Evolutionary conservation across 2,888 invertebrate genomes (phyloP).

Genomic region (Tipula helvola): DNA sequence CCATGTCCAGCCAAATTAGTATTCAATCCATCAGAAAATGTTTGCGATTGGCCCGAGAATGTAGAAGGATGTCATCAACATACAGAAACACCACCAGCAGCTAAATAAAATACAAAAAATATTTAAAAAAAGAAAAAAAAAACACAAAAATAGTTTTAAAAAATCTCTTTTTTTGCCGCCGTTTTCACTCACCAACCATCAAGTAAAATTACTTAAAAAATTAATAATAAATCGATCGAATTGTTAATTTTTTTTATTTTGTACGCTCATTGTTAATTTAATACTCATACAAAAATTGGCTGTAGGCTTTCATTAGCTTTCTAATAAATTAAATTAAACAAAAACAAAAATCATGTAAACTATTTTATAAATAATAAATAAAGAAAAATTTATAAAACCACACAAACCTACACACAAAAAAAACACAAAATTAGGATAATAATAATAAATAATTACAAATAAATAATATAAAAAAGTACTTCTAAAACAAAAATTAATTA

Average conservation of each 20-base stretch:
- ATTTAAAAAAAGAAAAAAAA: too few species aligned
- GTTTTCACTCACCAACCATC: background rate
- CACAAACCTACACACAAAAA: background rate
- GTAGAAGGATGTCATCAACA: conserved; percentile 73
- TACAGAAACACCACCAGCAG: conserved; percentile 49
- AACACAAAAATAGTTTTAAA: background rate
- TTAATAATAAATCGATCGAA: background rate
- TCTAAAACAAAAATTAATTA: background rate
- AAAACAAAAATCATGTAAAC: background rate
- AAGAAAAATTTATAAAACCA: background rate
- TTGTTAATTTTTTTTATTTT: background rate
- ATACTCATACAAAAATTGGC: background rate
- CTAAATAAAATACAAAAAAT: background rate
- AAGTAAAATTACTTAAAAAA: background rate
- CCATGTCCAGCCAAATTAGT: conserved; percentile 87
- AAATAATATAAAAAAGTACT: background rate
- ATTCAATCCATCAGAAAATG: conserved; percentile 84
- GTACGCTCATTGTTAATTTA: background rate
- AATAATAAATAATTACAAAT: background rate
- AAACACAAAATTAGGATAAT: background rate
- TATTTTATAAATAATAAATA: background rate
- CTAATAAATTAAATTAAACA: background rate
- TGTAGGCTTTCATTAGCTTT: background rate
- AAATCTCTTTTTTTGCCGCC: background rate
- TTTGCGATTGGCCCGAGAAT: conserved; percentile 94